Base-by-base conservation (phyloP, 2,797 vertebrate genomes). In the Cyclopterus lumpus region DNA sequence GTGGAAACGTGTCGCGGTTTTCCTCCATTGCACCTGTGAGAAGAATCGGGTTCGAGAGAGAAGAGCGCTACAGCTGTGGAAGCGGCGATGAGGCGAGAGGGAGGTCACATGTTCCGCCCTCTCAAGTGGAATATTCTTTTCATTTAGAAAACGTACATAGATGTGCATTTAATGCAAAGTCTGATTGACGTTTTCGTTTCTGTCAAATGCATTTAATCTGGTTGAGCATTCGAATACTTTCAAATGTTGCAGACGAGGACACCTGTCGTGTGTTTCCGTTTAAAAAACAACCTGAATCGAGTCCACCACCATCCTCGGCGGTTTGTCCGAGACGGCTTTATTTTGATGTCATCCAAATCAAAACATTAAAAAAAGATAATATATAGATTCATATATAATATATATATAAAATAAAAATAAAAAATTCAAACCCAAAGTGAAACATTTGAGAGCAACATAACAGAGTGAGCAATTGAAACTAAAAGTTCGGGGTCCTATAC, bases 401-500 rank as follows among this genome's bases (percentile, higher is more conserved):
- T 91, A 82, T 85, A 86, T 22, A 85, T 81, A 86, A 82, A 81
- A 83, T n/a, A 62, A 78, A 67, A 12, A 66, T 80, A 67, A 63
- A 87, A 86, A 82, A 90, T 85, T 80, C 84, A 90, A 88, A 90
- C 80, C 72, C 84, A 86, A 89, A 84, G 68, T 81, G 64, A 84
- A 91, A 85, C 34, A 60, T 76, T 67, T 73, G 79, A 88, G 83
- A 83, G 71, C 57, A 61, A 84, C 4, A 12, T 81, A 61, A 84
- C 60, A 58, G 62, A 54, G 79, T 54, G 76, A 81, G 63, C 63
- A 71, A 49, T 73, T 70, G 54, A 8, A 69, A 53, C 60, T 46
- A 36, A 6, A 32, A 40, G 63, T 46, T 24, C 44, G 51, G 24
- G 38, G 54, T 75, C 71, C 91, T 95, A 97, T 79, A 97, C 97